Conservation (phyloP, 2,113 vertebrate species). For the Taurulus bubalis region DNA sequence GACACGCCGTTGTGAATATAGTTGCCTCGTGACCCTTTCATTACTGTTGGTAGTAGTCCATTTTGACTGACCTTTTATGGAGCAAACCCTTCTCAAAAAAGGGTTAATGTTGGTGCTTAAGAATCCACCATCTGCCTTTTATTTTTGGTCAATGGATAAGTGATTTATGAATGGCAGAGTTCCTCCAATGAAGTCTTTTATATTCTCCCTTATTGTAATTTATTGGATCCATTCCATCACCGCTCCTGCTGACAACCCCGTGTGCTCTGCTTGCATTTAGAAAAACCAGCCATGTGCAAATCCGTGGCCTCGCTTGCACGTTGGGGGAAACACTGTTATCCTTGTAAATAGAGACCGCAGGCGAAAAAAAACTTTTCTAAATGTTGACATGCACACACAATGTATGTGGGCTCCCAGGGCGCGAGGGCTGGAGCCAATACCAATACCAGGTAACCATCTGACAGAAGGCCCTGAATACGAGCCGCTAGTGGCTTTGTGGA, state of each 20-base stretch:
- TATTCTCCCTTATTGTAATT: not conserved
- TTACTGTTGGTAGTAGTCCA: not conserved
- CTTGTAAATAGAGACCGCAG: conserved; percentile 55
- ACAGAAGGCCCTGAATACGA: conserved; percentile 16
- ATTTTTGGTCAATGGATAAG: too few species aligned
- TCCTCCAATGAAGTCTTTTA: not conserved
- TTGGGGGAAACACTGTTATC: conserved; percentile 39
- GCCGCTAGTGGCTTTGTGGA: conserved; percentile 19
- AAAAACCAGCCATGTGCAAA: not conserved
- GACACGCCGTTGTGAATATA: not conserved
- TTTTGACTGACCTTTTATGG: conserved; percentile 17
- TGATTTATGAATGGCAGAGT: not conserved
- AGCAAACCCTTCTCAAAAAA: not conserved
- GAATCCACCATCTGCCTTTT: not conserved
- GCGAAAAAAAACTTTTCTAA: conserved; percentile 67
- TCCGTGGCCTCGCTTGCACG: conserved; percentile 5
- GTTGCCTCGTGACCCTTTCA: conserved; percentile 20
- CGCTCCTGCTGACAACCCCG: not conserved
- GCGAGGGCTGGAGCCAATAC: conserved; percentile 15
- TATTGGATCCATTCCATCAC: not conserved
- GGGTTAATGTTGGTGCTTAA: too few species aligned
- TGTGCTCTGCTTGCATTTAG: not conserved
- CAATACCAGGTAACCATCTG: conserved; percentile 41
- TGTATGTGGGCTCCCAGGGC: conserved; percentile 73
- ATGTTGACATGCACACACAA: conserved; percentile 79